Base-by-base conservation (phyloP, 1,140 invertebrate genomes). In the Hyphantria cunea region DNA sequence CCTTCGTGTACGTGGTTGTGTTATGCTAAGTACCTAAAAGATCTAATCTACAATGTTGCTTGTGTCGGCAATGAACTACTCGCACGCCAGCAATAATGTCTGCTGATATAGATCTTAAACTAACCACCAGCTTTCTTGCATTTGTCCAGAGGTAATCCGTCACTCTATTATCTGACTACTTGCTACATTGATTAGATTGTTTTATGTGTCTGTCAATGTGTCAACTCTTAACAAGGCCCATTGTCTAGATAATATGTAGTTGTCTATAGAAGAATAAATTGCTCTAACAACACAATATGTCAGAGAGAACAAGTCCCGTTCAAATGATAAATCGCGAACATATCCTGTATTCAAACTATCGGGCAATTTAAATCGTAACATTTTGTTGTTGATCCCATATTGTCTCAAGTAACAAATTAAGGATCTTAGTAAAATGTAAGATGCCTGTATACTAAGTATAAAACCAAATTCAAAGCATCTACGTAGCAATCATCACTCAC, bases 11-110 rank as follows among this genome's bases (percentile, higher is more conserved):
- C 17, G 17, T 25, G 52, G 73, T 68, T n/a, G n/a, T n/a, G n/a
- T n/a, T n/a, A n/a, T n/a, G n/a, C n/a, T 60, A 76, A 70, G 61
- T 63, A 64, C 63, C 58, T 45, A 52, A 50, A 58, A 64, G 71
- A 82, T 80, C 72, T 75, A 73, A 78, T 75, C 73, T 33, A 49
- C 32, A 67, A 59, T 64, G 65, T 75, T 76, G 69, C 72, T 74
- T 58, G 55, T 70, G 60, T 70, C 59, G 47, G 62, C 76, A 66
- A 74, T 71, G 61, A 72, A 77, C 49, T 68, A 70, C 63, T 72
- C 62, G 65, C 70, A 76, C 60, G 65, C 56, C 64, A 64, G 62
- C 69, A 63, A 71, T 70, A 80, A 74, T 66, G 70, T 75, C 59
- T 63, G 25, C 51, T 63, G 73, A 82, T 78, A 75, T 64, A 17